phyloP scores from a whole-genome alignment of 2,888 invertebrate genomes.

The Drosophila stalkeri region DNA sequence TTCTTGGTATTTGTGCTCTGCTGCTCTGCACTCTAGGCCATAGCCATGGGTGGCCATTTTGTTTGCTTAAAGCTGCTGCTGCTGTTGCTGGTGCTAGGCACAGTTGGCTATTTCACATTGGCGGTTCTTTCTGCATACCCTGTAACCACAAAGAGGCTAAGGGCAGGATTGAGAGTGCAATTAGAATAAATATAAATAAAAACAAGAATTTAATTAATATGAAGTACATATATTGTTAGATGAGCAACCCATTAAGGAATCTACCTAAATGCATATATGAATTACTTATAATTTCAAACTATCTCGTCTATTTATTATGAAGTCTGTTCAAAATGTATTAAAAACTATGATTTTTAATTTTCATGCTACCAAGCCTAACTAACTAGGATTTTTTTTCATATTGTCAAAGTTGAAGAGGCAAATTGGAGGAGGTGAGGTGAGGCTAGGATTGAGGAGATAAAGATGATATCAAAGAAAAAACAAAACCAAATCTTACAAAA shows the following conservation, averaged over 20 bases:
- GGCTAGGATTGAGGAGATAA: background rate
- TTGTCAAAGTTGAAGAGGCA: too few species aligned
- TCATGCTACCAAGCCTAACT: too few species aligned
- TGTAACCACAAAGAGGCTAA: background rate
- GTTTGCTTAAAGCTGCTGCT: conserved; percentile 12
- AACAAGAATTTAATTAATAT: too few species aligned
- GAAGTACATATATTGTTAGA: background rate
- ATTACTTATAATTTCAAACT: too few species aligned
- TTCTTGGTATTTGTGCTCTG: background rate
- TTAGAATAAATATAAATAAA: too few species aligned
- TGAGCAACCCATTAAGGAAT: too few species aligned
- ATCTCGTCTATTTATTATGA: too few species aligned
- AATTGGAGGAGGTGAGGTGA: background rate
- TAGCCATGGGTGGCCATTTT: conserved; percentile 39
- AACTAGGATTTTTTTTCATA: too few species aligned
- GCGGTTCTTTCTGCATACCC: conserved; percentile 20
- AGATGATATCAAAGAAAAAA: background rate
- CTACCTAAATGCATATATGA: too few species aligned
- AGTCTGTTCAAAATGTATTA: too few species aligned
- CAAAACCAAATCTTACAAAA: background rate
- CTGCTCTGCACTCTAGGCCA: conserved; percentile 9
- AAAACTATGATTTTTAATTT: too few species aligned
- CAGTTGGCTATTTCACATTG: conserved; percentile 56
- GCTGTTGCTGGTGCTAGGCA: conserved; percentile 23
- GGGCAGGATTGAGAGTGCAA: background rate